Evolutionary conservation across 2,888 invertebrate genomes (phyloP), one percentile per base, ranked within the genome.

Genomic region (Strigamia crassipes): DNA sequence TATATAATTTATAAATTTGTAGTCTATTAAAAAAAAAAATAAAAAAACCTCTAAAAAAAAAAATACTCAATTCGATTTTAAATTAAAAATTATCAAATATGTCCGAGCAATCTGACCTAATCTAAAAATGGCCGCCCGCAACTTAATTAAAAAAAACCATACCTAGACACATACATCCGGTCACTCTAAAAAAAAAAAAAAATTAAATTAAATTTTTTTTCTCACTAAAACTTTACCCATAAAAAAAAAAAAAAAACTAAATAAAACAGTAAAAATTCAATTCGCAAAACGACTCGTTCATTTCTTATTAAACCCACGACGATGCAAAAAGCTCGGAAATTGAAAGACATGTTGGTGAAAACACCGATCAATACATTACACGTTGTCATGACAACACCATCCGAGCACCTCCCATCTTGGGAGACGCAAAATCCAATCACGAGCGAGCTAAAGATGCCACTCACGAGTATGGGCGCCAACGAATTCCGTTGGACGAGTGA

Each of bases 401-500:
- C 61, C 61, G 61, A 66, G 61, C 61, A 66, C 61, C 61, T 66
- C 61, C 61, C 61, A 66, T 66, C 61, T 66, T 66, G 61, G 51
- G 61, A 66, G 61, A 66, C 21, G 61, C 61, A 66, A 66, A 66
- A 66, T 66, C 61, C 61, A 66, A 66, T 66, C 61, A 66, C 21
- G 61, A 66, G 61, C 61, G 5, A 66, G 61, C 61, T 66, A 66
- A 66, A 66, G 61, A 66, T 66, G 61, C 61, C 61, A 66, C 61
- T 66, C 61, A 66, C 61, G 23, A 23, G 23, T 66, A 15, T 18
- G 61, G 61, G 61, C 61, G 61, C 61, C 61, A 23, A 66, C 61
- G 61, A 66, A 66, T 66, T 66, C 61, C 61, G 61, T 66, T 66
- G 61, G 61, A 66, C 61, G 61, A 66, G 61, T 66, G 61, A 66